phyloP scores from a whole-genome alignment of 2,888 invertebrate species.

The Brachypterus glaber region DNA sequence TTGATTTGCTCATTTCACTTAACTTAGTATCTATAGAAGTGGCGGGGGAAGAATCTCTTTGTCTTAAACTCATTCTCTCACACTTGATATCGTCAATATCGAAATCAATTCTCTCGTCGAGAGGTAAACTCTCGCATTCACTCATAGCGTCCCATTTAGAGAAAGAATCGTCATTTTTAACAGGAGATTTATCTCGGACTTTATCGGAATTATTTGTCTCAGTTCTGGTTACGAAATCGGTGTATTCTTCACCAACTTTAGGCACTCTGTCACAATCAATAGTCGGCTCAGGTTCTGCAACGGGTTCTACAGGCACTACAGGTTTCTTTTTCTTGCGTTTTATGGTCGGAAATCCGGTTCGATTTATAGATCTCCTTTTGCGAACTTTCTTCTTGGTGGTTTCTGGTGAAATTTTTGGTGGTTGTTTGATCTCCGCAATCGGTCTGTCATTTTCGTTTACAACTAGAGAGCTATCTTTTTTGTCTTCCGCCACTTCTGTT shows the following conservation, averaged over 20 bases:
- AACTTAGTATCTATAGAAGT: constrained; percentile 27
- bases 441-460: constrained; percentile 25
- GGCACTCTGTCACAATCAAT: constrained; percentile 56
- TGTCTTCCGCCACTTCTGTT: constrained; percentile 12
- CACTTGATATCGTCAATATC: constrained; percentile 43
- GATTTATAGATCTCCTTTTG: constrained; percentile 69
- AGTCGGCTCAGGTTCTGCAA: constrained; percentile 15
- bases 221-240: constrained; percentile 55
- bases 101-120: constrained; percentile 50
- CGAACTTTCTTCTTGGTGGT: constrained; percentile 41
- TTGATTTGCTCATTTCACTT: constrained; percentile 22
- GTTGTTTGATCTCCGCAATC: constrained; percentile 31
- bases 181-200: constrained; percentile 14
- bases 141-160: constrained; percentile 52
- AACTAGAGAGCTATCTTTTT: constrained; percentile 30
- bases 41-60: constrained; percentile 23
- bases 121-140: constrained; percentile 52
- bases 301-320: constrained; percentile 11
- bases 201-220: too few relatives aligned
- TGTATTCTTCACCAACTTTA: constrained; percentile 57
- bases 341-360: constrained; percentile 62
- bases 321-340: constrained; percentile 71
- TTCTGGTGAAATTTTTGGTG: constrained; percentile 22
- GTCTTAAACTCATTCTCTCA: constrained; percentile 25
- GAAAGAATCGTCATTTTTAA: constrained; percentile 2